Evolutionary conservation across 2,888 invertebrate species (phyloP), one percentile per base, ranked within the genome.

Genomic region (Polydrusus cervinus): DNA sequence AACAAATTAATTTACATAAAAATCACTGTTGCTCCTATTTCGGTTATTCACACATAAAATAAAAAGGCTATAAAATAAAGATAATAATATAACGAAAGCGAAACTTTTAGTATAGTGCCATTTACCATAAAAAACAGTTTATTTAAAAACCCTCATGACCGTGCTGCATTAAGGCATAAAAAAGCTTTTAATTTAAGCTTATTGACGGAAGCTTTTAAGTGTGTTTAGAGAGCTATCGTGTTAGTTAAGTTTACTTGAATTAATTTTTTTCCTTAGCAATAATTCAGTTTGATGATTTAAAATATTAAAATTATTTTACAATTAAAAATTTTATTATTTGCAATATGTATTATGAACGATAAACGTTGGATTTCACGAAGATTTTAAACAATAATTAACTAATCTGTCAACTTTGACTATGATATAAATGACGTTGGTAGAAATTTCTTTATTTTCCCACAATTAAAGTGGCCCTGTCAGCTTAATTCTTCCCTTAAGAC

Each of bases 101-200:
- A 60, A 60, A 38, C 57, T 60, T 60, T 60, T 60, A 60, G 16
- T 38, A 60, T 3, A 60, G 57, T 34, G 38, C n/a, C 57, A 60
- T 60, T 60, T 60, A 38, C 57, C 57, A 60, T 60, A 60, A 60
- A 55, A 60, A 49, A 30, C 64, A 30, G 64, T 64, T 64, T 64
- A 49, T 64, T 64, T 64, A 34, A 47, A 64, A 64, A 64, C 49
- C 30, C 20, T 64, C 64, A 64, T 57, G 68, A 55, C 68, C 43
- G 51, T 18, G n/a, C 40, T 38, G 16, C n/a, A n/a, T 55, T 55
- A 51, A 38, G 53, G 47, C 16, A 38, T 38, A 66, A 66, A 66
- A 66, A 38, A 38, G 38, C 53, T 47, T 47, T 64, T 45, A 45
- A 45, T 47, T 64, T n/a, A 25, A 11, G 34, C 47, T 34, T 34